Evolutionary conservation across 2,888 invertebrate genomes (phyloP), one percentile per base, ranked within the genome.

Genomic region (Cheilosia grossa): DNA sequence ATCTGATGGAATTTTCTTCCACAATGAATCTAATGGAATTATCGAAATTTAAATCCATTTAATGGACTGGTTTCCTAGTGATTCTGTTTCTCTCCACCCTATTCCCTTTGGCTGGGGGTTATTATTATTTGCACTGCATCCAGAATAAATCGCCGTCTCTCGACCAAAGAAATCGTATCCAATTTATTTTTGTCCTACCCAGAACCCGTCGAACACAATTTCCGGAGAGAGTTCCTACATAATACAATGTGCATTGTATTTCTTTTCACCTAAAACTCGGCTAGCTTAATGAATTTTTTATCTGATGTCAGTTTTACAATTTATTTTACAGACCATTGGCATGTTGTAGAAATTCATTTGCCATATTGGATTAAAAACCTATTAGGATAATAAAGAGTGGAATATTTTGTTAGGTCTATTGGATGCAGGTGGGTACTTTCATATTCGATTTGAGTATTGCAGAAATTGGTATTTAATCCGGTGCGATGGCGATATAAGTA

Each of bases 221-320:
- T 64, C 64, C 64, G 49, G 64, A 4, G 30, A n/a, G 33, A 17
- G 44, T 0, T n/a, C n/a, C n/a, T n/a, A 42, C 15, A 15, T 37
- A 64, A 64, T 49, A 51, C 64, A 33, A 49, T 33, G 49, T 64
- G 49, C 64, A 64, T 64, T 21, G 49, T 21, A 54, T 56, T 33
- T 58, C 13, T 33, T 37, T 58, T 37, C 37, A 33, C 37, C 44
- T 42, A 17, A 21, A 15, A 30, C 40, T 6, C 42, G 19, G 30
- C 10, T n/a, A 67, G 67, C 67, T 67, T 67, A 67, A 67, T 67
- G 67, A 67, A 67, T 67, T 67, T 67, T 56, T 67, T 67, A 67
- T 67, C 67, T 67, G 67, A 67, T 67, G 67, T 44, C 67, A 67
- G 54, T 67, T 67, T 54, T 67, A 56, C 42, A 67, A 67, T 67